Conservation (phyloP, 1,140 invertebrate species). For the Triops cancriformis region DNA sequence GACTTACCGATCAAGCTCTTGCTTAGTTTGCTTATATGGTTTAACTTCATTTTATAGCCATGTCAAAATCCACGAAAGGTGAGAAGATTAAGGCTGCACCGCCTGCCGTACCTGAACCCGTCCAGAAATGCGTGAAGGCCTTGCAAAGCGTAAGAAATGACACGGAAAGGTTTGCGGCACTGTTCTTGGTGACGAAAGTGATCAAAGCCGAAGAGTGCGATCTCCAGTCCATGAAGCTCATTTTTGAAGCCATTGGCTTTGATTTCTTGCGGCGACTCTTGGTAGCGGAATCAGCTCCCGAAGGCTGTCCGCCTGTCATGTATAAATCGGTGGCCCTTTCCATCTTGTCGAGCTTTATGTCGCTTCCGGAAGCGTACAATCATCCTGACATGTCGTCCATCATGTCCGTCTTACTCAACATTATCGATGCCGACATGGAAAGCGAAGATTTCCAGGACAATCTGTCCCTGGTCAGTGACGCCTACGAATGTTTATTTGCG, state of each 20-base stretch:
- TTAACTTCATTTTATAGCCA: constrained; percentile 15
- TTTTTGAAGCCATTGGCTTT: constrained; percentile 81
- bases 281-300: constrained; percentile 59
- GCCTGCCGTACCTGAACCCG: constrained; percentile 54
- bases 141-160: constrained; percentile 67
- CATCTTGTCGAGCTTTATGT: constrained; percentile 70
- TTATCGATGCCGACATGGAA: constrained; percentile 67
- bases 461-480: constrained; percentile 76
- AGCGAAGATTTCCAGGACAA: constrained; percentile 68
- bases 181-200: constrained; percentile 82
- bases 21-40: background rate
- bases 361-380: constrained; percentile 63
- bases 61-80: constrained; percentile 31
- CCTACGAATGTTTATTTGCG: constrained; percentile 70
- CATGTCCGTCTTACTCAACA: constrained; percentile 68
- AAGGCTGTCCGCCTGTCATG: constrained; percentile 72
- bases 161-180: constrained; percentile 80
- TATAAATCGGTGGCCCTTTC: constrained; percentile 83
- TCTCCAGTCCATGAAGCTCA: constrained; percentile 56
- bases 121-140: constrained; percentile 69
- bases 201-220: constrained; percentile 70
- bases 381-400: constrained; percentile 71
- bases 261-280: constrained; percentile 70
- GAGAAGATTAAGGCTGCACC: constrained; percentile 31
- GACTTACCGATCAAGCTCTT: background rate